phyloP scores from a whole-genome alignment of 2,113 vertebrate species.

The Chloroceryle aenea region DNA sequence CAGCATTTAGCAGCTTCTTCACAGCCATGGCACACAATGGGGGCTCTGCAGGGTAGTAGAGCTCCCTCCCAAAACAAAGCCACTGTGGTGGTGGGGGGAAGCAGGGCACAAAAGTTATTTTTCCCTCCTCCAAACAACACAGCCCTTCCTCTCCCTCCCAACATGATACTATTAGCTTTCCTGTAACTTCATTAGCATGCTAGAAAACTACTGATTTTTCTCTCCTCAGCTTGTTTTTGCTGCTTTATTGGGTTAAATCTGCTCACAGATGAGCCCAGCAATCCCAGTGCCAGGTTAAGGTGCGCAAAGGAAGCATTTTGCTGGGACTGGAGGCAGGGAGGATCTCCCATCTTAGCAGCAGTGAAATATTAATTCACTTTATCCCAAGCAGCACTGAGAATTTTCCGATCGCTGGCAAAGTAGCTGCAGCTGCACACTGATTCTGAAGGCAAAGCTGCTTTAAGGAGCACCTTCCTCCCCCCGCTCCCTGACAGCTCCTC shows the following conservation, averaged over 20 bases:
- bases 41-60: accelerated
- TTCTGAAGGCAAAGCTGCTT: not conserved
- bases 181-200: not conserved
- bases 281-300: not conserved
- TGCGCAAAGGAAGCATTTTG: not conserved
- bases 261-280: not conserved
- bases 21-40: accelerated
- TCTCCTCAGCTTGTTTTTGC: not conserved
- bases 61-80: not conserved
- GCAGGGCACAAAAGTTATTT: not conserved
- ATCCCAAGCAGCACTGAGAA: not conserved
- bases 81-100: not conserved
- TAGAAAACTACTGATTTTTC: not conserved
- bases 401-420: accelerated
- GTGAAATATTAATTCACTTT: not conserved
- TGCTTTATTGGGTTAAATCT: not conserved
- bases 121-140: not conserved
- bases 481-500: not conserved
- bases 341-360: not conserved
- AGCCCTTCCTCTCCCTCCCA: not conserved
- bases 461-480: not conserved
- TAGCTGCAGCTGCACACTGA: accelerated
- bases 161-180: not conserved
- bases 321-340: not conserved
- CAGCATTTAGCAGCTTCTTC: not conserved